Conservation (phyloP, 2,797 vertebrate genomes). For the Carapus acus region DNA sequence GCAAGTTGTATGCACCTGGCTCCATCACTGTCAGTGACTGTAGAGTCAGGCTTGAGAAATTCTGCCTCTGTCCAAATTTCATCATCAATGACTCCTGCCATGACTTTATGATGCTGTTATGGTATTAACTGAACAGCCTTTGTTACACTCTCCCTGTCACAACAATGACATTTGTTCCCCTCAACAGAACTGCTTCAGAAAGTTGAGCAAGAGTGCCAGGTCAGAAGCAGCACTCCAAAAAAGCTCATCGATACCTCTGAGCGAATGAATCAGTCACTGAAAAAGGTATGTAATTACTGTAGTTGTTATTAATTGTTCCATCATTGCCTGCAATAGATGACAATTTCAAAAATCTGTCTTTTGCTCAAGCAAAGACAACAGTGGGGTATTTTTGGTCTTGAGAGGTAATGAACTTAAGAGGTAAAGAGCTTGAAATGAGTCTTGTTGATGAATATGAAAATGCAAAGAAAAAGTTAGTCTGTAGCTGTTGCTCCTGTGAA, state of each 20-base stretch:
- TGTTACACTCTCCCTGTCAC: constrained; percentile 60
- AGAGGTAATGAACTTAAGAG: constrained; percentile 5
- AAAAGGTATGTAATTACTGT: constrained; percentile 78
- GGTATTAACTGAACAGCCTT: constrained; percentile 61
- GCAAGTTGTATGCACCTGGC: constrained; percentile 34
- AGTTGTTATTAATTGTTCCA: constrained; percentile 58
- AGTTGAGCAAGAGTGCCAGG: constrained; percentile 65
- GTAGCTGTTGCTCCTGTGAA: no score
- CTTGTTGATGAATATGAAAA: no score
- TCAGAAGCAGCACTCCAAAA: constrained; percentile 78
- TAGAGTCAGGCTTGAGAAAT: not conserved
- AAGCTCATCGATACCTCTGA: constrained; percentile 70
- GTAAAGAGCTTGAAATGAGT: no score
- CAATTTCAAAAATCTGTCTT: constrained; percentile 36
- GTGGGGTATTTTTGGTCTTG: constrained; percentile 17
- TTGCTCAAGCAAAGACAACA: constrained; percentile 30
- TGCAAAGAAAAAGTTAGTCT: no score
- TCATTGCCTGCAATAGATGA: constrained; percentile 52
- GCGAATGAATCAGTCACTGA: constrained; percentile 74
- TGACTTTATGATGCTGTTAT: constrained; percentile 54
- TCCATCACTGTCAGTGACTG: constrained; percentile 5
- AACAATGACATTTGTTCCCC: constrained; percentile 75
- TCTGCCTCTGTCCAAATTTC: constrained; percentile 25
- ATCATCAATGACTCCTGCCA: no score
- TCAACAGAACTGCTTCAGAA: constrained; percentile 74